Evolutionary conservation across 2,888 invertebrate species (phyloP), one percentile per base, ranked within the genome.

Genomic region (Eucera pruinosa): DNA sequence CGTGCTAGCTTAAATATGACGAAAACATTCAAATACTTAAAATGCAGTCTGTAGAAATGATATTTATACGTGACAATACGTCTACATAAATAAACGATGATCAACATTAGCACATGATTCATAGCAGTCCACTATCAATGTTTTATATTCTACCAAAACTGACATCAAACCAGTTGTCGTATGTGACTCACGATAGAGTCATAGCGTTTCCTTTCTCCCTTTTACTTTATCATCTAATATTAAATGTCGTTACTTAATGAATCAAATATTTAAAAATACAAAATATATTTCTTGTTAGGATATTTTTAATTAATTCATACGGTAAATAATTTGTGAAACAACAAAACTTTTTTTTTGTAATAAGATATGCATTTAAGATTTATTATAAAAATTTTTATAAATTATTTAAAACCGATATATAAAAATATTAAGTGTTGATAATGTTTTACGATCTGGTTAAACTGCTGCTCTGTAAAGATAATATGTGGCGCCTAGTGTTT

Each of bases 131-230:
- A 7, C 30, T 74, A 60, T 65, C 55, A 47, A 30, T 33, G 36
- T 50, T 64, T 61, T 60, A 50, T 66, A 62, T 62, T 55, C 33
- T 33, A 58, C 61, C 48, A 48, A 78, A 73, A 72, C 62, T 52
- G 13, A 76, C 45, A 54, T n/a, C 41, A 33, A 72, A 48, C 20
- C 39, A 57, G 41, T 60, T 61, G 57, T 75, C 68, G 62, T 54
- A 18, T 27, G 33, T 79, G 79, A 77, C 50, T 79, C 68, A 79
- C 23, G n/a, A n/a, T 18, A 30, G 30, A 67, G 18, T 48, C 50
- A 7, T 41, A 25, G 15, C 33, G 48, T 62, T 70, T 69, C 74
- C 75, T 78, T 80, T 78, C 78, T 73, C 78, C 62, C 70, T 78
- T 80, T 73, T 75, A 80, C 58, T 65, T 68, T 27, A 43, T 54